These are phyloP conservation scores for Drosophila phalerata DNA, from an alignment of 2,888 invertebrate genomes.

Conservation along the genomic window DNA sequence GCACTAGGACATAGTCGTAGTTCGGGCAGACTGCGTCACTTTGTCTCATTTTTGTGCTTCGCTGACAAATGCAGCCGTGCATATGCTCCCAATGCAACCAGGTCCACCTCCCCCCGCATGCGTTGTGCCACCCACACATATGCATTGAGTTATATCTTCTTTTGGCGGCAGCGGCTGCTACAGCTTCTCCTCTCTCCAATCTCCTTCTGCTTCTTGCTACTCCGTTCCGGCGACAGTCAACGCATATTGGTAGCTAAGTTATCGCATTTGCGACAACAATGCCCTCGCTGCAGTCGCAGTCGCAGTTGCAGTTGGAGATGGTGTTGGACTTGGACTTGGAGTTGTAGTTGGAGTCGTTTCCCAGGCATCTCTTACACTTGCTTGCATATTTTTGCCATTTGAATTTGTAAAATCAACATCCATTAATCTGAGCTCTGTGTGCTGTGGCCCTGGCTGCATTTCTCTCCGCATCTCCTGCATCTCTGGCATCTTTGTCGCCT, in stretches of 20 bases:
- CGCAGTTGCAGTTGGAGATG: constrained; percentile 10
- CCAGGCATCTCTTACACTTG: constrained; percentile 76
- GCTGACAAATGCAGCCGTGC: constrained; percentile 82
- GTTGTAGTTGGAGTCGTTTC: constrained; percentile 43
- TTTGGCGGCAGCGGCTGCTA: constrained; percentile 46
- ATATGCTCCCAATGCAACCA: constrained; percentile 62
- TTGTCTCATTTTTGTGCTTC: constrained; percentile 81
- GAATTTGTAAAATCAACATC: constrained; percentile 81
- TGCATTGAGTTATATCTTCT: constrained; percentile 75
- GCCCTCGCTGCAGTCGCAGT: constrained; percentile 42
- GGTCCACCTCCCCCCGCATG: constrained; percentile 14
- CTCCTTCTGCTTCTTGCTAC: neutral
- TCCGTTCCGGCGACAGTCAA: constrained; percentile 68
- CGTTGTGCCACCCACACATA: constrained; percentile 44
- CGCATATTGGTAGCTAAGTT: constrained; percentile 82
- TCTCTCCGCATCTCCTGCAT: constrained; percentile 2
- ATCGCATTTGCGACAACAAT: constrained; percentile 82
- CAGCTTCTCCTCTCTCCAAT: neutral
- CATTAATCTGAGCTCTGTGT: constrained; percentile 73
- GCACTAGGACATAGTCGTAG: constrained; percentile 10
- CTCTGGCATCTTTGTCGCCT: constrained; percentile 63
- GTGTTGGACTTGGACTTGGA: constrained; percentile 25
- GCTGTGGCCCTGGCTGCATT: constrained; percentile 37
- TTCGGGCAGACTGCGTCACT: constrained; percentile 68
- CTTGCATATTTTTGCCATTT: constrained; percentile 82